Percentiles rank a stretch among this genome's conserved stretches.
Evolutionary conservation across 2,797 vertebrate species (phyloP).

Genomic region (Karalla daura): DNA sequence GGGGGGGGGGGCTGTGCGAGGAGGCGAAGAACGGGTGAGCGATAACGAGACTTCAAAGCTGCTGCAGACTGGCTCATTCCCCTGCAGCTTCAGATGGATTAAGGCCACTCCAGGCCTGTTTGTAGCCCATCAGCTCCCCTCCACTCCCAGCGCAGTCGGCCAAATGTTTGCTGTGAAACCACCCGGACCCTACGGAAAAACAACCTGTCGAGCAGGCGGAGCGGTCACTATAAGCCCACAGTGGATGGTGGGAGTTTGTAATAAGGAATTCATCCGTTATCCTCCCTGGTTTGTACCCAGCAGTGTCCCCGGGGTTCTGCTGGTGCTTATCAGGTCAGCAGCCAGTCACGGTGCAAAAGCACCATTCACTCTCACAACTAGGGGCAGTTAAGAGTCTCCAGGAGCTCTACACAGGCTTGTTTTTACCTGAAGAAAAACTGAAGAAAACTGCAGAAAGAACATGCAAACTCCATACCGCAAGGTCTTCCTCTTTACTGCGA

Average conservation of each 20-base stretch:
- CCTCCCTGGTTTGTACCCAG: too few relatives aligned
- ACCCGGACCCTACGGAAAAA: conserved; percentile 3
- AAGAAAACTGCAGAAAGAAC: too few relatives aligned
- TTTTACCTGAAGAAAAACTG: too few relatives aligned
- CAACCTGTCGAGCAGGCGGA: not conserved
- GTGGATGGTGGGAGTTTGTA: not conserved
- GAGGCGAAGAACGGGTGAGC: conserved; percentile 17
- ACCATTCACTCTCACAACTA: too few relatives aligned
- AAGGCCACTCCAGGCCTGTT: conserved; percentile 50
- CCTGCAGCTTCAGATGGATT: conserved; percentile 54
- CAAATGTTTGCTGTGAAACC: conserved; percentile 6
- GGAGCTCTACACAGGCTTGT: too few relatives aligned
- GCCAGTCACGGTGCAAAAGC: too few relatives aligned
- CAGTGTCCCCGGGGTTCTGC: too few relatives aligned
- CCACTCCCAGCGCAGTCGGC: conserved; percentile 5
- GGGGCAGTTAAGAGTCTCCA: too few relatives aligned
- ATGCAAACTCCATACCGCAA: too few relatives aligned
- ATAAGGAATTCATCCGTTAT: too few relatives aligned
- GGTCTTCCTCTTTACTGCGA: too few relatives aligned
- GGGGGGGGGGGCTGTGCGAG: conserved; percentile 30
- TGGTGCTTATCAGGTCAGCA: too few relatives aligned
- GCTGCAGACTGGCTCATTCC: conserved; percentile 20
- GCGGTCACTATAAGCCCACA: not conserved
- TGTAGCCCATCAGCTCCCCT: conserved; percentile 26
- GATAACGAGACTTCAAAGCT: conserved; percentile 49